phyloP scores from a whole-genome alignment of 2,797 vertebrate species.

The Lophius americanus region DNA sequence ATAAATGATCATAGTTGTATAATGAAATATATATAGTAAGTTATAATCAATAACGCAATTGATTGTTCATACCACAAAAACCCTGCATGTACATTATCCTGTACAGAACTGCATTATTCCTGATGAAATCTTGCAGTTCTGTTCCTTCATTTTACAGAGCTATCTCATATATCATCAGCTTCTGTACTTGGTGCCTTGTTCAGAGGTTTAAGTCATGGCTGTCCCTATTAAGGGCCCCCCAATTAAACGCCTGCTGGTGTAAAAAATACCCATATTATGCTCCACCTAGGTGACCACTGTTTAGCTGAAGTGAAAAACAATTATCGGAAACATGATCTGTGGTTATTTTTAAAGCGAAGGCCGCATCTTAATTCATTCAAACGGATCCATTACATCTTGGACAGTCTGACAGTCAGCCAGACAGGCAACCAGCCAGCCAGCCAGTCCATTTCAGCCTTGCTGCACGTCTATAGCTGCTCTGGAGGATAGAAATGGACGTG shows the following conservation, averaged over 20 bases:
- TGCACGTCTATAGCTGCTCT: too few species aligned
- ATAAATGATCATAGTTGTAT: too few species aligned
- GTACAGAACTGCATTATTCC: too few species aligned
- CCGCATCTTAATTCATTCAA: conserved; percentile 76
- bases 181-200: not conserved
- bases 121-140: not conserved
- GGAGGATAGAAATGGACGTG: not conserved
- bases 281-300: conserved; percentile 59
- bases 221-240: conserved; percentile 10
- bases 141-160: not conserved
- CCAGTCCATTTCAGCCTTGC: conserved; percentile 63
- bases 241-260: conserved; percentile 43
- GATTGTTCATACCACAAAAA: too few species aligned
- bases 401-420: conserved; percentile 64
- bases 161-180: not conserved
- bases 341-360: conserved; percentile 83
- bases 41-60: too few species aligned
- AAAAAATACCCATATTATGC: conserved; percentile 72
- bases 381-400: conserved; percentile 79
- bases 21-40: too few species aligned
- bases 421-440: conserved; percentile 50
- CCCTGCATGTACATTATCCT: too few species aligned
- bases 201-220: conserved; percentile 1
- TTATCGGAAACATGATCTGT: conserved; percentile 79
- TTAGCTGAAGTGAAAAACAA: conserved; percentile 71